Evolutionary conservation across 2,888 invertebrate genomes (phyloP), one percentile per base, ranked within the genome.

Genomic region (Alcis repandata): DNA sequence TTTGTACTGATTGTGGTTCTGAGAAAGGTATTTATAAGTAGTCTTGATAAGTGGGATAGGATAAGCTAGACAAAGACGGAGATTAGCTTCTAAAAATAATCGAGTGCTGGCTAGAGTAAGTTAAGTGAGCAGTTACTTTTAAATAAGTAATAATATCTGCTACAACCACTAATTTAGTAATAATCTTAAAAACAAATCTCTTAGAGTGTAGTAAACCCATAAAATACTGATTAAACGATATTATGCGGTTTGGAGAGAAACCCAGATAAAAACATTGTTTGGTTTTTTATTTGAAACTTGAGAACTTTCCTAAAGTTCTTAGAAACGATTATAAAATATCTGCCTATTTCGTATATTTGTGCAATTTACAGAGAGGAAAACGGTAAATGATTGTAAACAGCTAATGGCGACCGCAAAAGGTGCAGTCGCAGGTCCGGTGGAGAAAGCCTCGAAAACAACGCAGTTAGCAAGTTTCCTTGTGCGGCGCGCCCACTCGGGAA

Each of bases 401-500:
- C 56, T 68, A 71, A 66, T 67, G 53, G 54, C 41, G 59, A 56
- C 68, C 66, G 43, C 67, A 70, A 61, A 70, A 63, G 63, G 67
- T 36, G 65, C 60, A 58, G 60, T 43, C 43, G 45, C 68, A 48
- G 66, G 63, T 64, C 69, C 64, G 59, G 32, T n/a, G 70, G 75
- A 75, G 77, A 75, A 76, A 75, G 76, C 72, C 54, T 51, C 57
- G 49, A 64, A 51, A 68, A 63, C 62, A 56, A 59, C 52, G 63
- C 40, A 58, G 60, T 69, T 70, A 63, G 67, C 74, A 73, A 73
- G 77, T 77, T 75, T 75, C 75, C 76, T 75, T 77, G 60, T 69
- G 38, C 43, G 71, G 70, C 49, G 58, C 43, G 48, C 65, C 51
- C 60, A 65, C 70, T 63, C 59, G 59, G 51, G 63, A 63, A 43